Evolutionary conservation across 2,113 vertebrate species (phyloP), one percentile per base, ranked within the genome.

Genomic region (Coregonus clupeaformis): DNA sequence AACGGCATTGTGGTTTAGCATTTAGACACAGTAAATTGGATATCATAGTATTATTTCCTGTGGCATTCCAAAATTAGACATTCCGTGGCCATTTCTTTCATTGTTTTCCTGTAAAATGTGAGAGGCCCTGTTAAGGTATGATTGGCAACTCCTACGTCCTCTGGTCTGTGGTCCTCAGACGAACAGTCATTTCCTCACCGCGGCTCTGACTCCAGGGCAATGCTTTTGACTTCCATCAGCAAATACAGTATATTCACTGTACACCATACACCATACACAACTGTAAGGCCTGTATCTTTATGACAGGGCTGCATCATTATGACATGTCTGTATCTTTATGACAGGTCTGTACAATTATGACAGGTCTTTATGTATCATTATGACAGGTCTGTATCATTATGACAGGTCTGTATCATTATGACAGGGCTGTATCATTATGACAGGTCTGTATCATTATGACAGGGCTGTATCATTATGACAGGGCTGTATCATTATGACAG

Each of bases 171-270:
- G 24, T 80, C 66, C 11, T 30, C 30, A 64, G 22, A 65, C 57
- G 78, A 63, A 63, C 12, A 76, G 76, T 87, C 74, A 88, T 88
- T 85, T 91, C 88, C 85, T 86, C 32, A 75, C 20, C 22, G 16
- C 29, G 57, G 13, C 71, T 45, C 55, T 29, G 49, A 60, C 52
- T 65, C 13, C 47, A 29, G 24, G 29, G 30, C 25, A 9, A 11
- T 42, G 36, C 24, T 32, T 52, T 57, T 22, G 20, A 69, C 14
- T n/a, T 59, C 47, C 9, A 20, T n/a, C 1, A 62, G 29, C 25
- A 66, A 65, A 30, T 30, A 60, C 36, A 42, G 36, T 42, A n/a
- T 12, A 42, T 9, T 27, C 27, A 27, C 27, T 27, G 2, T 27
- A 27, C 27, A 27, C 27, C 27, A 27, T n/a, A n/a, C n/a, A n/a